A percentile compares a stretch with the other conserved stretches of the same genome.
These are phyloP conservation scores for Dipodomys stephensi DNA, from an alignment of 2,113 vertebrate genomes.

Conservation along the genomic window DNA sequence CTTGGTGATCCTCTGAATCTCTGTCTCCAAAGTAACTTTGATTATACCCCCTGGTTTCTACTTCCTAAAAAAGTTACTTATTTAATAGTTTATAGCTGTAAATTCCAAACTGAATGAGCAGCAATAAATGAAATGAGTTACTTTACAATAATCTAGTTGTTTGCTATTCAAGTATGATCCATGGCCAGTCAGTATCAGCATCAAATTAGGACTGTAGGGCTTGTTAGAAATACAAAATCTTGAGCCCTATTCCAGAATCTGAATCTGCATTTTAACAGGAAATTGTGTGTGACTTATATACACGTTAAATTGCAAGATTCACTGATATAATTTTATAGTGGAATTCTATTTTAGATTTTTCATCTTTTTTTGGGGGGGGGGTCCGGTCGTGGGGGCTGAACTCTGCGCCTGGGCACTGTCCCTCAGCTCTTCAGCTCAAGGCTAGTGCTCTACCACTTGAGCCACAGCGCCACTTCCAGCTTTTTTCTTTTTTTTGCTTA, in stretches of 20 bases:
- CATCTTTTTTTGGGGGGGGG: too few species aligned
- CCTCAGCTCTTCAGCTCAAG: too few species aligned
- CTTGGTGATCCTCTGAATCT: too few species aligned
- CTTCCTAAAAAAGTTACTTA: background rate
- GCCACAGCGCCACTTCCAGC: too few species aligned
- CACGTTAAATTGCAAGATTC: slow-evolving; percentile 44
- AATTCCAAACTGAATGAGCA: slow-evolving; percentile 41
- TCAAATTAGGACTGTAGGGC: slow-evolving; percentile 20
- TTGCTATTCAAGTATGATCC: background rate
- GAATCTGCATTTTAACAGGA: slow-evolving; percentile 58
- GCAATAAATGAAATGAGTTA: slow-evolving; percentile 56
- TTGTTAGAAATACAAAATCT: slow-evolving; percentile 49
- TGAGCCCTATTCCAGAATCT: background rate
- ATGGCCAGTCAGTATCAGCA: slow-evolving; percentile 17
- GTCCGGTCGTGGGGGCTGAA: too few species aligned
- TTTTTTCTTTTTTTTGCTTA: too few species aligned
- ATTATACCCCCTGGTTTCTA: background rate
- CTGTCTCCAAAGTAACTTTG: too few species aligned
- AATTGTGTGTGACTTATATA: slow-evolving; percentile 15
- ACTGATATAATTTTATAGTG: slow-evolving; percentile 27
- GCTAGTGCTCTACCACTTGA: too few species aligned
- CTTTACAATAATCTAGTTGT: background rate
- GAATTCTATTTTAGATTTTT: slow-evolving; percentile 49
- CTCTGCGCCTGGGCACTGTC: too few species aligned
- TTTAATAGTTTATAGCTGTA: background rate